Percentiles rank a stretch among this genome's conserved stretches.
Evolutionary conservation across 2,113 vertebrate genomes (phyloP).

Genomic region (Plotosus lineatus): DNA sequence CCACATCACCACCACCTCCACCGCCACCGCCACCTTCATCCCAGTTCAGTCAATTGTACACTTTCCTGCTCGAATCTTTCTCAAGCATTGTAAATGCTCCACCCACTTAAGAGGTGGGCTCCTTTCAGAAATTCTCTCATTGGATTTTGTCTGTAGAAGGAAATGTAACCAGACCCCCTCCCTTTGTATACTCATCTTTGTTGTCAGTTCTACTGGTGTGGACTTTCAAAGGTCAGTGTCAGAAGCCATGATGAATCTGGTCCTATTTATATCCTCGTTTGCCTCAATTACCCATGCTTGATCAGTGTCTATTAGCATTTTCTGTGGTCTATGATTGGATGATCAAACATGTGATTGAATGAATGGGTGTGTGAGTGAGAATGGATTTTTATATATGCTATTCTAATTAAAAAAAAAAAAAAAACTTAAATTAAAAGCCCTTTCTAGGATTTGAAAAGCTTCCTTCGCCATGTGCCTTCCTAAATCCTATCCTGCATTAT

Average conservation of each 20-base stretch:
- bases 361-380: not conserved
- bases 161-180: not conserved
- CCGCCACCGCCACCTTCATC: not conserved
- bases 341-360: not conserved
- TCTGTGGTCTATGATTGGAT: not conserved
- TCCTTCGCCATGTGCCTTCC: not conserved
- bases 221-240: no score
- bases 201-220: constrained; percentile 2
- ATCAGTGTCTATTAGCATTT: not conserved
- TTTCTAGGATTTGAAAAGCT: not conserved
- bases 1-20: not conserved
- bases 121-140: not conserved
- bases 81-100: not conserved
- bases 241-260: constrained; percentile 24
- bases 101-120: constrained; percentile 11
- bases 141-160: constrained; percentile 8
- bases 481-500: constrained; percentile 9
- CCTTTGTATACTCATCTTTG: constrained; percentile 4
- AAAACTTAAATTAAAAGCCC: not conserved
- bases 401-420: not conserved
- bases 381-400: not conserved
- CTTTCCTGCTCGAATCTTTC: not conserved
- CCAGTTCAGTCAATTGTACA: constrained; percentile 11
- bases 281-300: constrained; percentile 2
- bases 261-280: constrained; percentile 12